Evolutionary conservation across 2,797 vertebrate species (phyloP).

Genomic region (Numenius phaeopus): DNA sequence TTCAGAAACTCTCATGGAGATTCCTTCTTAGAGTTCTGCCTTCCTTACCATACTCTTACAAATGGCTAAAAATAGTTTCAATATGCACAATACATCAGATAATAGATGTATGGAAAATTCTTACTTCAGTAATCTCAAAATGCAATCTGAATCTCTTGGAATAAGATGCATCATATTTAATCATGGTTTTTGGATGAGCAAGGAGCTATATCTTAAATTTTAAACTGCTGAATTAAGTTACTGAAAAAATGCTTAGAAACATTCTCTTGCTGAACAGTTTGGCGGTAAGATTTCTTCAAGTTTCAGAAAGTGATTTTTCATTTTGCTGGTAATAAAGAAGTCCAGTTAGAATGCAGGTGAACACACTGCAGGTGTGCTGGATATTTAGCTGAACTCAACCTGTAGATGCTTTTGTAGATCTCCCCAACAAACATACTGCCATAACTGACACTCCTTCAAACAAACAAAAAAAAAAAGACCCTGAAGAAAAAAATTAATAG

Average conservation of each 20-base stretch:
- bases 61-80: not conserved
- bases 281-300: not conserved
- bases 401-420: not conserved
- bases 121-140: not conserved
- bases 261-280: not conserved
- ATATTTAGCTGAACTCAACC: not conserved
- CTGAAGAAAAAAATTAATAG: not conserved
- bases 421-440: not conserved
- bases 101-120: not conserved
- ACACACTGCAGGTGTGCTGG: not conserved
- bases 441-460: not conserved
- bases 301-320: not conserved
- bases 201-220: not conserved
- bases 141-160: not conserved
- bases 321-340: not conserved
- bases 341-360: not conserved
- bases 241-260: not conserved
- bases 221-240: not conserved
- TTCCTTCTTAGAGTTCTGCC: not conserved
- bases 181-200: not conserved
- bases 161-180: not conserved
- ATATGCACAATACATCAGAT: not conserved
- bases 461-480: not conserved
- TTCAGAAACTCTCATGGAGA: not conserved
- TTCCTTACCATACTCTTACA: not conserved